Base-by-base conservation (phyloP, 2,888 invertebrate species). In the Rhagonycha fulva region DNA sequence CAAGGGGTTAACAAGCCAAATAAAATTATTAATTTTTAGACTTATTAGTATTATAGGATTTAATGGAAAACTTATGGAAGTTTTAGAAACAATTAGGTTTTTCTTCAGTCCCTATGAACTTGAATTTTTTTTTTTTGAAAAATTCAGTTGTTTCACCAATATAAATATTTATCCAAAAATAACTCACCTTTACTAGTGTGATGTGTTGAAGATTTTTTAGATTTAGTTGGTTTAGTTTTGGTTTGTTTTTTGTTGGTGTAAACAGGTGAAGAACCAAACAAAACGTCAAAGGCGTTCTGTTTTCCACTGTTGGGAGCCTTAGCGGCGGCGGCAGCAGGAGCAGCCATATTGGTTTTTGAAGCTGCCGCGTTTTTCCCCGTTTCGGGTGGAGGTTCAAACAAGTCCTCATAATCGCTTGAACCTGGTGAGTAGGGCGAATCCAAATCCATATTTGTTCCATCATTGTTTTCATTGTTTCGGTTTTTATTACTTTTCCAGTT, bases 371-470 rank as follows among this genome's bases (percentile, higher is more conserved):
- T 81, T 74, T 72, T 75, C 30, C 26, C 69, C 5, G 81, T 78
- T 61, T 88, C 88, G 66, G 89, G 86, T 24, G 94, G 95, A 70
- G 96, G 96, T 87, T 94, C 94, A 88, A 96, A 96, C 80, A 96
- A 90, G 86, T 96, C 96, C 83, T 96, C 95, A 85, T 95, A 95
- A 87, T 96, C 94, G 83, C 94, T 94, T n/a, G 95, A 95, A 67
- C 95, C 96, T 0, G 96, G 96, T 69, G 96, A 96, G 88, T 96
- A 96, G 0, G 96, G 97, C 23, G 96, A 96, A 81, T 94, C 94
- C 85, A 94, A 91, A 81, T 94, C 94, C 87, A 93, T 90, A 80
- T 93, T 93, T 14, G 88, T 87, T 77, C 89, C 89, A 72, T 88
- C 87, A n/a, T 85, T 88, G 12, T 85, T 87, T 19, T 84, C 84